Evolutionary conservation across 2,888 invertebrate genomes (phyloP), one percentile per base, ranked within the genome.

Genomic region (Drosophila suboccidentalis): DNA sequence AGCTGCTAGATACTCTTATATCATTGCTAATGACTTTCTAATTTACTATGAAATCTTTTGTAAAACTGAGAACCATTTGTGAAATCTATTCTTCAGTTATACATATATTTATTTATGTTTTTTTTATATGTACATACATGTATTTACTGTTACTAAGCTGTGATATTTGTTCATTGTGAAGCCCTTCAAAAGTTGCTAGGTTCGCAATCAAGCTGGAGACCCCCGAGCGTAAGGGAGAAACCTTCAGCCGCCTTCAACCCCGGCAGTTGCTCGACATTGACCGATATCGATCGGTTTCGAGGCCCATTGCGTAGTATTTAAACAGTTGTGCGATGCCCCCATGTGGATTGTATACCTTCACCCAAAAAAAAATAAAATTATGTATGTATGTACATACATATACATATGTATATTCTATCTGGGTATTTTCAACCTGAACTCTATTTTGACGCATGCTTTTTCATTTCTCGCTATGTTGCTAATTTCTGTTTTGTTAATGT

Each of bases 391-490:
- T 50, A 17, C 15, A 29, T 43, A 19, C 26, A 19, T 2, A 19
- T 19, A 19, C 19, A 19, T 51, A 10, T 26, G 26, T 26, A 36
- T 11, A 3, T 49, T 50, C 50, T 36, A 36, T 50, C 19, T 50
- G 36, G 17, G 32, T 49, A 19, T 17, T 32, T 50, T 50, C 32
- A 49, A 49, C 49, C 49, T 49, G 49, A 11, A 50, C 8, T 36
- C 19, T 47, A 19, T 54, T 39, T 13, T 26, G 53, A 32, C 19
- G 75, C 67, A 66, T 71, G 61, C 55, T 60, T 64, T 64, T 57
- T 49, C 51, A 67, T 83, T 84, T 87, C 63, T 60, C 81, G 63
- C 57, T 50, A 71, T 84, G 65, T 79, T 84, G 85, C 82, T 87
- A 87, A 83, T 83, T 84, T 78, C 71, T 65, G 71, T 77, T 71